Conservation (phyloP, 2,797 vertebrate species). For the Sylvia borin region DNA sequence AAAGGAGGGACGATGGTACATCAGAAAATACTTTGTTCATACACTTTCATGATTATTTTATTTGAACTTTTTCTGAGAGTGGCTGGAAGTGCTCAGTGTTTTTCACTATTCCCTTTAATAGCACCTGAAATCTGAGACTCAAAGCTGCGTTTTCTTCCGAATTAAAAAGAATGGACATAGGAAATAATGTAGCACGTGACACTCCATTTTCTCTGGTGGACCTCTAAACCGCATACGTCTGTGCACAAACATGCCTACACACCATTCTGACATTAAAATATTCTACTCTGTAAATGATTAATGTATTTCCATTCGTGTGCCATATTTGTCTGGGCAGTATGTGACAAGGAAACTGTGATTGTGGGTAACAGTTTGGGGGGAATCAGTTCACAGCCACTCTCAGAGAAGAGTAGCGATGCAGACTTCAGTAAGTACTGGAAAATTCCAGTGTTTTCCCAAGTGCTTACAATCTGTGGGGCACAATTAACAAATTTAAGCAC, state of each 20-base stretch:
- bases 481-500: background rate
- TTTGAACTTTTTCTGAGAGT: background rate
- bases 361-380: background rate
- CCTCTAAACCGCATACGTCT: background rate
- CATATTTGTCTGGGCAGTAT: background rate
- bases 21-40: background rate
- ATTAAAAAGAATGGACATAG: background rate
- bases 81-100: background rate
- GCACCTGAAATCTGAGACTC: rapidly evolving
- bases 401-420: background rate
- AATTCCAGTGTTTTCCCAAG: background rate
- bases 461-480: background rate
- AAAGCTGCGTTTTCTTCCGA: background rate
- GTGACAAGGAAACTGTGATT: background rate
- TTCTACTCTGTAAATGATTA: background rate
- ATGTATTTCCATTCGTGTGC: background rate
- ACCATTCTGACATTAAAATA: background rate
- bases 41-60: background rate
- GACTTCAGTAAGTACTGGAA: background rate
- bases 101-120: background rate
- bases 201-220: background rate
- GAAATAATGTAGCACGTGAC: background rate
- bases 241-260: rapidly evolving
- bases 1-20: background rate
- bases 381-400: background rate